Percentiles rank a stretch among this genome's conserved stretches.
Evolutionary conservation across 2,888 invertebrate species (phyloP).

Genomic region (Charanyca ferruginea): DNA sequence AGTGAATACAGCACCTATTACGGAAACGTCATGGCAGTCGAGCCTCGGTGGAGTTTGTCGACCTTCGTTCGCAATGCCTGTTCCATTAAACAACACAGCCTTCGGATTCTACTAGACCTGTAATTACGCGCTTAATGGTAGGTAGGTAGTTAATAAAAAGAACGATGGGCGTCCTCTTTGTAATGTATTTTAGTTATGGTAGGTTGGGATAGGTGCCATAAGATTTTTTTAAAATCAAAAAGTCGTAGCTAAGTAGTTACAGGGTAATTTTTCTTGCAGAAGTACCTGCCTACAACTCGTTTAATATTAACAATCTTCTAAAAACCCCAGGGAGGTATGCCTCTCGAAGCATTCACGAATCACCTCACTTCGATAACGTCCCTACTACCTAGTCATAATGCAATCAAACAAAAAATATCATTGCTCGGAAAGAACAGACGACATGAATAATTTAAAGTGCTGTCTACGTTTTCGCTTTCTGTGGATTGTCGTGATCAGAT

Average conservation of each 20-base stretch:
- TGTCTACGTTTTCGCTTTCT: conserved; percentile 69
- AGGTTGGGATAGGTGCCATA: too few species aligned
- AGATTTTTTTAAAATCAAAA: too few species aligned
- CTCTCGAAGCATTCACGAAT: conserved; percentile 1
- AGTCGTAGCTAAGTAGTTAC: too few species aligned
- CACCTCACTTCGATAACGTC: not conserved
- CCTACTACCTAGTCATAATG: conserved; percentile 34
- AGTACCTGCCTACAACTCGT: conserved; percentile 2
- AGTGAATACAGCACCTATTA: conserved; percentile 71
- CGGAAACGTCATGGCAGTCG: conserved; percentile 74
- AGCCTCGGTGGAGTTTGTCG: conserved; percentile 77
- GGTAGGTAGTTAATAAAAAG: conserved; percentile 1
- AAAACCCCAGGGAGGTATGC: conserved; percentile 3
- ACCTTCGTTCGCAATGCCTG: conserved; percentile 78
- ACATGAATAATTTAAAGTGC: conserved; percentile 47
- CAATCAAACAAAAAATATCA: conserved; percentile 14
- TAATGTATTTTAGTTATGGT: too few species aligned
- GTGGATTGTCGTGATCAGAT: conserved; percentile 72
- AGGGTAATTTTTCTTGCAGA: not conserved
- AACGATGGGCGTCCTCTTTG: conserved; percentile 6
- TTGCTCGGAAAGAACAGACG: not conserved
- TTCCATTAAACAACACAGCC: conserved; percentile 65
- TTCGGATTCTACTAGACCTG: conserved; percentile 66
- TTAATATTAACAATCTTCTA: not conserved
- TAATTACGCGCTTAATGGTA: conserved; percentile 1